phyloP scores from a whole-genome alignment of 2,888 invertebrate genomes.

The Mythimna vitellina region DNA sequence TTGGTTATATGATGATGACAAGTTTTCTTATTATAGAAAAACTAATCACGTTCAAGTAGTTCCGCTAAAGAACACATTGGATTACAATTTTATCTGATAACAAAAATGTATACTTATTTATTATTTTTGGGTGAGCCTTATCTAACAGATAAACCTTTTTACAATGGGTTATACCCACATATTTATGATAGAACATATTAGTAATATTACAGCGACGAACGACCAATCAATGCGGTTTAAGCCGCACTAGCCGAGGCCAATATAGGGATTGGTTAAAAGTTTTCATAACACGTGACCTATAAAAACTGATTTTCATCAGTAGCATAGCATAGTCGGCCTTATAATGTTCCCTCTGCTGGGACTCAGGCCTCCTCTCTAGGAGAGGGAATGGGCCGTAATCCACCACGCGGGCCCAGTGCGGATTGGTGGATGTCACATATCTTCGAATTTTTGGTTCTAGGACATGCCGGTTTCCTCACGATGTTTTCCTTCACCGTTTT shows the following conservation, averaged over 20 bases:
- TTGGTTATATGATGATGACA: too few species aligned
- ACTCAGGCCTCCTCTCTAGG: too few species aligned
- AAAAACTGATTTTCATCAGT: too few species aligned
- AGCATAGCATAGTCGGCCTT: too few species aligned
- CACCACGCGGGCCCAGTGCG: too few species aligned
- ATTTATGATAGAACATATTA: neutral
- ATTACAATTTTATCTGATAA: slow-evolving; percentile 15
- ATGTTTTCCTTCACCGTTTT: too few species aligned
- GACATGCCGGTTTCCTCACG: too few species aligned
- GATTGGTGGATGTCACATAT: too few species aligned
- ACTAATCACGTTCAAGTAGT: neutral
- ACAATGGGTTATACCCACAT: slow-evolving; percentile 2
- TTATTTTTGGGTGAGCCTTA: slow-evolving; percentile 8
- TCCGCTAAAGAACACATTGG: neutral
- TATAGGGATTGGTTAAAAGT: neutral
- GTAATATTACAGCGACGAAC: neutral
- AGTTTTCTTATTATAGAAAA: too few species aligned
- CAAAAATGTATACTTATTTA: slow-evolving; percentile 12
- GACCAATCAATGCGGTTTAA: neutral
- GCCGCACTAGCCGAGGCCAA: neutral
- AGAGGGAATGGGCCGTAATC: too few species aligned
- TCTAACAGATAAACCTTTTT: slow-evolving; percentile 8
- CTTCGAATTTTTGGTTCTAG: too few species aligned
- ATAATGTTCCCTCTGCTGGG: too few species aligned
- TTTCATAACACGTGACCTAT: neutral